These are phyloP conservation scores for Gobio gobio DNA, from an alignment of 2,113 vertebrate genomes.

Conservation along the genomic window DNA sequence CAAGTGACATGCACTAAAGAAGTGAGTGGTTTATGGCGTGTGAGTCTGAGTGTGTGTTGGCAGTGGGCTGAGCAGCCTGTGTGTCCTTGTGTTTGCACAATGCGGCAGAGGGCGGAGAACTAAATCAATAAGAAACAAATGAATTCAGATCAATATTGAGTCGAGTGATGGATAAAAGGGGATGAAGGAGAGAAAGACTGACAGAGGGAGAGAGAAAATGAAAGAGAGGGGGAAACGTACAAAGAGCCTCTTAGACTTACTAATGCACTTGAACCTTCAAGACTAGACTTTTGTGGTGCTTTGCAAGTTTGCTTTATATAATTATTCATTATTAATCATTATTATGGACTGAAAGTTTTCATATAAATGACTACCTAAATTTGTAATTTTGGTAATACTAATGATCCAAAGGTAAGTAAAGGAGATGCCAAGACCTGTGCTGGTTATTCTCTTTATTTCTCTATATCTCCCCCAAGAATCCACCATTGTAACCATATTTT, in stretches of 20 bases:
- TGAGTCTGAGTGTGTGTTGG: slow-evolving; percentile 34
- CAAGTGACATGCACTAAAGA: not conserved
- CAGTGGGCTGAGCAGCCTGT: slow-evolving; percentile 42
- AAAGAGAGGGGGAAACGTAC: not conserved
- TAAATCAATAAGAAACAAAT: slow-evolving; percentile 79
- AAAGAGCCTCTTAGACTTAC: slow-evolving; percentile 48
- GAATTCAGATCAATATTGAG: slow-evolving; percentile 77
- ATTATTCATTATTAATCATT: no score
- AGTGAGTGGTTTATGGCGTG: slow-evolving; percentile 17
- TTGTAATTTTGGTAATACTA: not conserved
- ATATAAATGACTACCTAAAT: not conserved
- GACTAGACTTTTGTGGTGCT: not conserved
- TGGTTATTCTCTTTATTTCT: not conserved
- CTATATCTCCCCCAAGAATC: not conserved
- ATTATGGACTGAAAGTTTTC: not conserved
- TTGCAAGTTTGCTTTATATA: not conserved
- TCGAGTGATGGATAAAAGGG: slow-evolving; percentile 57
- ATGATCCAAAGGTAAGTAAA: not conserved
- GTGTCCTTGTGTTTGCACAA: slow-evolving; percentile 75
- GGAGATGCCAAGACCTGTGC: not conserved
- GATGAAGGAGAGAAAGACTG: slow-evolving; percentile 46
- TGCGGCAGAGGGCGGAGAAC: slow-evolving; percentile 77
- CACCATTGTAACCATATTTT: slow-evolving; percentile 29
- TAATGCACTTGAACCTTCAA: not conserved
- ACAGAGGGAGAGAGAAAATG: not conserved